phyloP scores from a whole-genome alignment of 1,140 invertebrate species.

The Drosophila aff. region DNA sequence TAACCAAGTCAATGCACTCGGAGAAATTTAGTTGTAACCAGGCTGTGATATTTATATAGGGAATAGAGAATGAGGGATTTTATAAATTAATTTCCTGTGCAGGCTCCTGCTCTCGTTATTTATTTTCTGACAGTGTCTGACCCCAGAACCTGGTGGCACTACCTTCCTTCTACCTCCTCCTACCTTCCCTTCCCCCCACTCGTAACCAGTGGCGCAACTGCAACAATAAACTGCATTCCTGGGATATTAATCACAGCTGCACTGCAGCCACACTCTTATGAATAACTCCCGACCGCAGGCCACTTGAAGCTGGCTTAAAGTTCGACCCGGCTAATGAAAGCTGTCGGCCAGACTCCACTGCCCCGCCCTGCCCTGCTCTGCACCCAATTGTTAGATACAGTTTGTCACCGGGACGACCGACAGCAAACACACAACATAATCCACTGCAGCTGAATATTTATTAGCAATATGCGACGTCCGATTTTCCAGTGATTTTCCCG shows the following conservation, averaged over 20 bases:
- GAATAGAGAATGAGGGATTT: not conserved
- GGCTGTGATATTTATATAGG: not conserved
- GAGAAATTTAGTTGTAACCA: not conserved
- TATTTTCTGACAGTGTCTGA: conserved; percentile 9
- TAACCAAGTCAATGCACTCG: conserved; percentile 15
- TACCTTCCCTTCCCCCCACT: not conserved
- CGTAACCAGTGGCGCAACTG: conserved; percentile 8
- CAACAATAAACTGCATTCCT: conserved; percentile 79
- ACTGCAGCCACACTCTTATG: conserved; percentile 34
- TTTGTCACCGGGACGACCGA: conserved; percentile 28
- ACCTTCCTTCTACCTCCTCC: not conserved
- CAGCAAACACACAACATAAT: conserved; percentile 46
- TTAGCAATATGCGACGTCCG: conserved; percentile 68
- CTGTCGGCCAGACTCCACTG: conserved; percentile 7
- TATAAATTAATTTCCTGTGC: not conserved
- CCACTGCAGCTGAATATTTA: conserved; percentile 75
- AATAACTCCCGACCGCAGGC: conserved; percentile 42
- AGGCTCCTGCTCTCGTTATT: not conserved
- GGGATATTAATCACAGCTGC: conserved; percentile 77
- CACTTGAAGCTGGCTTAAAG: conserved; percentile 33
- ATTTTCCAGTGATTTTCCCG: conserved; percentile 36
- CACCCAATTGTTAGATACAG: conserved; percentile 21
- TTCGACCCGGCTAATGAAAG: conserved; percentile 45
- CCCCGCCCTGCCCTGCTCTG: conserved; percentile 21
- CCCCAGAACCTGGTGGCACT: conserved; percentile 1